Evolutionary conservation across 2,797 vertebrate genomes (phyloP).

Genomic region (Margarornis squamiger): DNA sequence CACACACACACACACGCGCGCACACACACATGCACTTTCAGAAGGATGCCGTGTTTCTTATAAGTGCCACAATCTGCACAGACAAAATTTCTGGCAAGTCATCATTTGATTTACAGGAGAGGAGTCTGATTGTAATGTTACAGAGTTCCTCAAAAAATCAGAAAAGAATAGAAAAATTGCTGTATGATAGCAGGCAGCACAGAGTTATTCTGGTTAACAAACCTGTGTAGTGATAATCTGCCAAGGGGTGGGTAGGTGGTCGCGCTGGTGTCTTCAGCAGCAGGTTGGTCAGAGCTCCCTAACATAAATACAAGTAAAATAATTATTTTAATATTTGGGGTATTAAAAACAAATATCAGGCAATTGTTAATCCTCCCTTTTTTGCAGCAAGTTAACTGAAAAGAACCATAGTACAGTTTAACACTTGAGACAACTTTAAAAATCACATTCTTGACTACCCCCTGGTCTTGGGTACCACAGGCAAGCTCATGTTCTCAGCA

Average conservation of each 20-base stretch:
- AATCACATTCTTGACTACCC: neutral
- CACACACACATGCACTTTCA: neutral
- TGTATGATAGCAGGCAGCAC: neutral
- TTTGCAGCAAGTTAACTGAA: neutral
- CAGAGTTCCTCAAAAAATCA: neutral
- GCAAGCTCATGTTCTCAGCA: neutral
- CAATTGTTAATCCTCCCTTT: neutral
- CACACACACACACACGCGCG: neutral
- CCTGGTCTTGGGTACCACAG: neutral
- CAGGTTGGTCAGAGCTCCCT: conserved; percentile 89
- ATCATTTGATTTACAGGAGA: neutral
- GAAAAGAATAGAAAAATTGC: neutral
- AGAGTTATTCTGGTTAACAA: neutral
- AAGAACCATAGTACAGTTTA: neutral
- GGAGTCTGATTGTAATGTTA: neutral
- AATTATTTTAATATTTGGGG: neutral
- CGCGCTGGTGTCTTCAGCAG: conserved; percentile 85
- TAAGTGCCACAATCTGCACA: neutral
- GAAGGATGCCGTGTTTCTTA: neutral
- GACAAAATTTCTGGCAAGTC: neutral
- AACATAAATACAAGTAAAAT: conserved; percentile 14
- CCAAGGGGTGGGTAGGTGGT: conserved; percentile 81
- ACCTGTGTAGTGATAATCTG: conserved; percentile 96
- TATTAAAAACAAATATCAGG: neutral
- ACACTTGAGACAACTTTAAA: neutral